Percentiles rank a stretch among this genome's conserved stretches.
Evolutionary conservation across 2,888 invertebrate species (phyloP).

Genomic region (Gonocerus acuteangulatus): DNA sequence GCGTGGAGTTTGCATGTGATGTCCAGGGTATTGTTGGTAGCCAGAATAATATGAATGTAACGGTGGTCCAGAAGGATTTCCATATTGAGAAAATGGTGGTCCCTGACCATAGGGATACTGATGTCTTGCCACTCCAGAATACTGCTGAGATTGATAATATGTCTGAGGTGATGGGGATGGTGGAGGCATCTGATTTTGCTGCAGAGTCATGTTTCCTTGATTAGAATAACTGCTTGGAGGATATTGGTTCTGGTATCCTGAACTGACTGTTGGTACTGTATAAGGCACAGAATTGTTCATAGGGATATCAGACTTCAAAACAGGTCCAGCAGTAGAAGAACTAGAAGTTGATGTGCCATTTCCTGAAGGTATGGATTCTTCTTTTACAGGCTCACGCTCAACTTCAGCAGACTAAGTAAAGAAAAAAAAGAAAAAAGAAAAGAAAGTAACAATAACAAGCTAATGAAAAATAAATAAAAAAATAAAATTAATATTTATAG

Average conservation of each 20-base stretch:
- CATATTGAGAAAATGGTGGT: conserved; percentile 14
- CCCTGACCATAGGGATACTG: conserved; percentile 20
- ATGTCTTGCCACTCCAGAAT: conserved; percentile 12
- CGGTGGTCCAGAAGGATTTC: conserved; percentile 16
- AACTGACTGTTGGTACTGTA: conserved; percentile 1
- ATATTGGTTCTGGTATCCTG: conserved; percentile 11
- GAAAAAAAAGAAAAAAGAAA: neutral
- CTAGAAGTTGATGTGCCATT: conserved; percentile 3
- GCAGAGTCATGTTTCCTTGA: conserved; percentile 5
- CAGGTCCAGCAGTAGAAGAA: conserved; percentile 5
- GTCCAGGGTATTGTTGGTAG: conserved; percentile 19
- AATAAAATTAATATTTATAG: neutral
- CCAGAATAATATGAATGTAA: conserved; percentile 19
- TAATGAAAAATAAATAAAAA: neutral
- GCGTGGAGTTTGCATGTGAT: conserved; percentile 18
- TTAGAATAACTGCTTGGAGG: conserved; percentile 7
- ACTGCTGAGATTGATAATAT: conserved; percentile 14
- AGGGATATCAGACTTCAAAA: conserved; percentile 3
- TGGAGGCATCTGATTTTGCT: conserved; percentile 20
- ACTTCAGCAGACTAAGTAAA: conserved; percentile 6
- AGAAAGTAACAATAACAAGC: neutral
- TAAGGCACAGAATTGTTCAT: conserved; percentile 15
- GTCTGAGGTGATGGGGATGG: conserved; percentile 17
- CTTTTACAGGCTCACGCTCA: conserved; percentile 5
- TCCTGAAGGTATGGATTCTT: neutral